These are phyloP conservation scores for Metopia argyrocephala DNA, from an alignment of 2,888 invertebrate genomes.

Conservation along the genomic window DNA sequence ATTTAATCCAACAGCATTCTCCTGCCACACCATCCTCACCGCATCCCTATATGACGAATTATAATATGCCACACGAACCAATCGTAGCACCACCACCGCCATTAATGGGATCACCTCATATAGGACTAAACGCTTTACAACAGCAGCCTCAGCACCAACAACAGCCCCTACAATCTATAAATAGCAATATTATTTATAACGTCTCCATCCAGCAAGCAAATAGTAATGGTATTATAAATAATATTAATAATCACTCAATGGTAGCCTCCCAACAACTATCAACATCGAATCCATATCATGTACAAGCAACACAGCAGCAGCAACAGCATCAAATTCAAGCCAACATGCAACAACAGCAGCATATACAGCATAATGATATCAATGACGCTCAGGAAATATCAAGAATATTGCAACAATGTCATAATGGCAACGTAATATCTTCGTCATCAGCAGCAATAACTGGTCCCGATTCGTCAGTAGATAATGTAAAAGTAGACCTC, in stretches of 20 bases:
- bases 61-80: slow-evolving; percentile 58
- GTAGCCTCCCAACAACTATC: slow-evolving; percentile 13
- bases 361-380: slow-evolving; percentile 73
- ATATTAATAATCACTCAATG: slow-evolving; percentile 37
- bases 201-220: slow-evolving; percentile 37
- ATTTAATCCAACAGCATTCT: slow-evolving; percentile 51
- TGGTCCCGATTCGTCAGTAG: slow-evolving; percentile 10
- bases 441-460: slow-evolving; percentile 5
- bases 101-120: slow-evolving; percentile 44
- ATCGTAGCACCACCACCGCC: slow-evolving; percentile 41
- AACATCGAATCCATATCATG: slow-evolving; percentile 34
- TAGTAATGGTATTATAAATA: slow-evolving; percentile 34
- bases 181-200: slow-evolving; percentile 47
- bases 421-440: slow-evolving; percentile 71
- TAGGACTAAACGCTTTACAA: slow-evolving; percentile 23
- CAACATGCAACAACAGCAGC: slow-evolving; percentile 36
- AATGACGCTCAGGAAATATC: slow-evolving; percentile 78
- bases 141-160: slow-evolving; percentile 24
- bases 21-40: slow-evolving; percentile 58
- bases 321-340: slow-evolving; percentile 26
- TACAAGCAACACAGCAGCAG: slow-evolving; percentile 27
- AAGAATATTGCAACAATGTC: slow-evolving; percentile 78
- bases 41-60: slow-evolving; percentile 64
- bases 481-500: slow-evolving; percentile 61
- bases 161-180: slow-evolving; percentile 3